Evolutionary conservation across 2,888 invertebrate genomes (phyloP).

Genomic region (Yponomeuta cagnagella): DNA sequence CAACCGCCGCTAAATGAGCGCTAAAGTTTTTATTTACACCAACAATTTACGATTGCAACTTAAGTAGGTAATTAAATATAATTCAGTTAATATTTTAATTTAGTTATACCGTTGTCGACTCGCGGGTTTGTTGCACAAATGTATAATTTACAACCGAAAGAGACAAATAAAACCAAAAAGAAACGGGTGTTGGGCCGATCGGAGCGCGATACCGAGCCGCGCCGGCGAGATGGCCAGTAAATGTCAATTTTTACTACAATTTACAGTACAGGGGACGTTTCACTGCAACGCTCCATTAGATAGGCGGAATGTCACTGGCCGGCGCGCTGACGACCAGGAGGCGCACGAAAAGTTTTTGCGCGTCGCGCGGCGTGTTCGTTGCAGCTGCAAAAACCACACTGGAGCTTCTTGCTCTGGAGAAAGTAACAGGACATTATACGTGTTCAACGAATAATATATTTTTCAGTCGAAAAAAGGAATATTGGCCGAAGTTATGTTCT

Average conservation of each 20-base stretch:
- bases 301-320: constrained; percentile 47
- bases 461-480: background rate
- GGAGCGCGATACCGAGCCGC: background rate
- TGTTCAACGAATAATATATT: background rate
- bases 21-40: background rate
- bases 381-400: constrained; percentile 10
- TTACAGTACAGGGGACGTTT: constrained; percentile 22
- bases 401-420: constrained; percentile 12
- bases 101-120: background rate
- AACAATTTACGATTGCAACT: background rate
- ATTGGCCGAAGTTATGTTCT: background rate
- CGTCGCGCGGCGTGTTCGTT: constrained; percentile 17
- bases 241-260: constrained; percentile 22
- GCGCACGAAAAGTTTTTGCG: constrained; percentile 40
- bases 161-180: background rate
- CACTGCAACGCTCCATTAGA: constrained; percentile 48
- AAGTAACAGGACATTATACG: constrained; percentile 15
- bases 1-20: background rate
- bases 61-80: background rate
- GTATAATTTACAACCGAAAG: background rate
- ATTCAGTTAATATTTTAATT: background rate
- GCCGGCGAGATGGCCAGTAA: constrained; percentile 17
- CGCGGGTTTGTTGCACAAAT: background rate
- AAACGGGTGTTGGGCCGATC: background rate
- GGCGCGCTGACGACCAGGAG: constrained; percentile 20